Percentiles rank a stretch among this genome's conserved stretches.
phyloP scores from a whole-genome alignment of 1,140 invertebrate genomes.

The Goniozus legneri region DNA sequence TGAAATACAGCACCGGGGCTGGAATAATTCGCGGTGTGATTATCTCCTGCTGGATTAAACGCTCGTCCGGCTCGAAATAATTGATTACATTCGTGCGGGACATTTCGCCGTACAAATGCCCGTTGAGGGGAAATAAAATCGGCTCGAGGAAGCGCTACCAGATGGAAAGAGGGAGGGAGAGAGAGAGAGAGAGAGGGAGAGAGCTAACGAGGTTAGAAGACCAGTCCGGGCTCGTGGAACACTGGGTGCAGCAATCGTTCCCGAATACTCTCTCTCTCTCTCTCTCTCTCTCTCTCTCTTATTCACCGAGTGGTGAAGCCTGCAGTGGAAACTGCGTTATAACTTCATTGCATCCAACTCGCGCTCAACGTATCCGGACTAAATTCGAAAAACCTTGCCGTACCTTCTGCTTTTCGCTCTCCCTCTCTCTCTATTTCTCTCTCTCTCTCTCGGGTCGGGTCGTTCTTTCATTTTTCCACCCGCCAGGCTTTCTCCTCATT shows the following conservation, averaged over 20 bases:
- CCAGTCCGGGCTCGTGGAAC: slow-evolving; percentile 12
- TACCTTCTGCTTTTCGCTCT: slow-evolving; percentile 1
- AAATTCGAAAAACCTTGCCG: slow-evolving; percentile 17
- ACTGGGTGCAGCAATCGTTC: slow-evolving; percentile 13
- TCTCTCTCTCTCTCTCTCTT: too few species aligned
- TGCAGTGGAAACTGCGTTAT: slow-evolving; percentile 20
- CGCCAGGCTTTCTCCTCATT: too few species aligned
- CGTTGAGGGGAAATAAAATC: slow-evolving; percentile 28
- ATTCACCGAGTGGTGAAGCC: slow-evolving; percentile 12
- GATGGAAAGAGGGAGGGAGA: too few species aligned
- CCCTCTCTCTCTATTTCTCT: not conserved
- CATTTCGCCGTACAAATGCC: too few species aligned
- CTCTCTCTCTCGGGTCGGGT: too few species aligned
- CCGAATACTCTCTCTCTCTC: slow-evolving; percentile 13
- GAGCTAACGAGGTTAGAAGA: slow-evolving; percentile 27
- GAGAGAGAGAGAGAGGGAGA: slow-evolving; percentile 23
- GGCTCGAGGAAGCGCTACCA: slow-evolving; percentile 7
- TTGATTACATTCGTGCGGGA: slow-evolving; percentile 24
- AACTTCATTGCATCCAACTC: slow-evolving; percentile 22
- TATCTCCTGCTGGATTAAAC: too few species aligned
- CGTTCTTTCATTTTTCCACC: too few species aligned
- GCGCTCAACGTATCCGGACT: slow-evolving; percentile 4
- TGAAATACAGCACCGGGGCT: too few species aligned
- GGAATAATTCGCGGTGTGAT: too few species aligned
- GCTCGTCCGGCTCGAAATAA: slow-evolving; percentile 21